These are phyloP conservation scores for Xestia ashworthii DNA, from an alignment of 2,888 invertebrate genomes.

Conservation along the genomic window DNA sequence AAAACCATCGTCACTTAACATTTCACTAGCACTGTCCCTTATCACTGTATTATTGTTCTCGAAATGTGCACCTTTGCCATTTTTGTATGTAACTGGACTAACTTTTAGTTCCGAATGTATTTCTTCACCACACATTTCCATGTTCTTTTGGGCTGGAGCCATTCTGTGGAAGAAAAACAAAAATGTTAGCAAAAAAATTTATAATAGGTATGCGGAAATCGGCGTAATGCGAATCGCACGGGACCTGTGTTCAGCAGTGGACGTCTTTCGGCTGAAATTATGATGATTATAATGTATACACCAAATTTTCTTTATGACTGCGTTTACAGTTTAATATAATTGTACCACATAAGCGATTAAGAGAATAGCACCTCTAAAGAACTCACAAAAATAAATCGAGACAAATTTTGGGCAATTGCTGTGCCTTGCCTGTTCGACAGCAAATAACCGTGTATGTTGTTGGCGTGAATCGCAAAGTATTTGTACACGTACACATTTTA, in stretches of 20 bases:
- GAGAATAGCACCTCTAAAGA: background rate
- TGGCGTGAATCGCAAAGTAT: conserved; percentile 8
- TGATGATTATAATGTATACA: background rate
- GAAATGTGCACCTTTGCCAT: conserved; percentile 67
- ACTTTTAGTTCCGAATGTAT: conserved; percentile 75
- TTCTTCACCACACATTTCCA: conserved; percentile 72
- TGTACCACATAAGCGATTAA: background rate
- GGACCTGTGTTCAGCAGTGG: too few relatives aligned
- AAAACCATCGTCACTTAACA: conserved; percentile 77
- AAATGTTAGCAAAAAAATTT: background rate
- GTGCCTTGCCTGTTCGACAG: background rate
- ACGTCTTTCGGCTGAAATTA: too few relatives aligned
- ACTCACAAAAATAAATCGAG: background rate
- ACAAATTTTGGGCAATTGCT: background rate
- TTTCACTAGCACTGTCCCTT: conserved; percentile 71
- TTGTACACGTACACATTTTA: conserved; percentile 11
- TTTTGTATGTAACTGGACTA: conserved; percentile 68
- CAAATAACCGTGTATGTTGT: background rate
- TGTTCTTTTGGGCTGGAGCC: conserved; percentile 82
- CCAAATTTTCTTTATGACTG: background rate
- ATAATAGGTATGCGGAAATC: too few relatives aligned
- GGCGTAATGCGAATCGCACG: too few relatives aligned
- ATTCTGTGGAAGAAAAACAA: conserved; percentile 66
- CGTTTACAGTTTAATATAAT: background rate
- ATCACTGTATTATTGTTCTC: conserved; percentile 80